These are phyloP conservation scores for Chloebia gouldiae DNA, from an alignment of 2,113 vertebrate species.

Conservation along the genomic window DNA sequence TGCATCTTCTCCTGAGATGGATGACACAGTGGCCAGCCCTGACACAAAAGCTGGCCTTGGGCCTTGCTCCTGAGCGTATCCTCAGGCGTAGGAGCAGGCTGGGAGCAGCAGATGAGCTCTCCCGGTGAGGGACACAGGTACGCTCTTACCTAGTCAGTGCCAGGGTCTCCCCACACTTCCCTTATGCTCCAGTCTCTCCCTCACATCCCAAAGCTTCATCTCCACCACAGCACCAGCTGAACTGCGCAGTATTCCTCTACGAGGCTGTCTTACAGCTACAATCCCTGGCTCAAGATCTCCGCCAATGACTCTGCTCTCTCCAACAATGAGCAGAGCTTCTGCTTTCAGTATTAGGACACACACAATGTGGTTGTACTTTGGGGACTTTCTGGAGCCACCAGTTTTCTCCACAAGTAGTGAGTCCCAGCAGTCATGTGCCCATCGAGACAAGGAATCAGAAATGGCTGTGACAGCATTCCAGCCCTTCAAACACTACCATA, in stretches of 20 bases:
- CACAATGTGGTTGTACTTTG: not conserved
- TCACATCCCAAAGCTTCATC: conserved; percentile 9
- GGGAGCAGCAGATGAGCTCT: not conserved
- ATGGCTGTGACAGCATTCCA: conserved; percentile 56
- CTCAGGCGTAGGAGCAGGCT: accelerated
- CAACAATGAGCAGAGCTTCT: not conserved
- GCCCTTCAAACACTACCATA: conserved; percentile 40
- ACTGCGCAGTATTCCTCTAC: not conserved
- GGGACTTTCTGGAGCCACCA: conserved; percentile 58
- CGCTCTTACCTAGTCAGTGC: not conserved
- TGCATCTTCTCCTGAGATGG: not conserved
- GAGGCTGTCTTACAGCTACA: not conserved
- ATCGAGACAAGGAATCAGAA: conserved; percentile 35
- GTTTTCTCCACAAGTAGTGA: conserved; percentile 56
- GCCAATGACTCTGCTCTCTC: not conserved
- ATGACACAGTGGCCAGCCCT: not conserved
- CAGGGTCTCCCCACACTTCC: not conserved
- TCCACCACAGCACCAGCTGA: not conserved
- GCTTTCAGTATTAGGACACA: conserved; percentile 56
- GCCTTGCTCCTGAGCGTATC: accelerated
- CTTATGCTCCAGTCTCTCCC: not conserved
- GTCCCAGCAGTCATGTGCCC: conserved; percentile 48
- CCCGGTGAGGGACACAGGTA: accelerated
- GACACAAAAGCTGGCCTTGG: not conserved
- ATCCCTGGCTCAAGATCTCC: not conserved